Base-by-base conservation (phyloP, 1,140 invertebrate species). In the Globodera rostochiensis region DNA sequence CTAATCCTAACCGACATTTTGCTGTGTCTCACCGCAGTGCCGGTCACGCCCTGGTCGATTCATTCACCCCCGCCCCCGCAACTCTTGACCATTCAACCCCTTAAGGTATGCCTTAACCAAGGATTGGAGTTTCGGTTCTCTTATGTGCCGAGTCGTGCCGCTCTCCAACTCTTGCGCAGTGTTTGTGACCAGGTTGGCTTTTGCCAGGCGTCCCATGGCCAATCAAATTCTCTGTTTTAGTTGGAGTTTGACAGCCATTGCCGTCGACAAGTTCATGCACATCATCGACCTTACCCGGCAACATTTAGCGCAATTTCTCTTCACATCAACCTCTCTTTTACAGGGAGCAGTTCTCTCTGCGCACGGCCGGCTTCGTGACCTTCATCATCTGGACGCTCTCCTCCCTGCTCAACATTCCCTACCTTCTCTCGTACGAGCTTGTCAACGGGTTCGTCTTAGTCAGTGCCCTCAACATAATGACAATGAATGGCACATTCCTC, bases 191-290 rank as follows among this genome's bases (percentile, higher is more conserved):
- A 89, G 88, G 86, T 89, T 21, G 57, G 83, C 77, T 49, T 47
- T 87, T 76, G 25, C n/a, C 57, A 64, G 6, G 13, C 19, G 11
- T 19, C 19, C 57, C 57, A 19, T 53, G 7, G 7, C 57, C 57
- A 13, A 19, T 64, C 11, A 19, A 11, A 13, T 53, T 15, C 57
- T 4, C 19, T 64, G 25, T 82, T 89, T 82, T 64, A 88, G 87
- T 83, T 88, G 88, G 88, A 80, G 78, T 50, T 76, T 88, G 15
- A 90, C 87, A 11, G 88, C 88, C 7, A 89, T 89, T 53, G 84
- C 88, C 36, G 45, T 90, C 19, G 88, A 89, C 76, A 89, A 89
- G 78, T 89, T 87, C 77, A 74, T 90, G 67, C 88, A 88, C 83
- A 74, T 86, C 79, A 82, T 85, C 25, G 84, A 85, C 74, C 84